Conservation (phyloP, 2,797 vertebrate species). For the Manis pentadactyla region DNA sequence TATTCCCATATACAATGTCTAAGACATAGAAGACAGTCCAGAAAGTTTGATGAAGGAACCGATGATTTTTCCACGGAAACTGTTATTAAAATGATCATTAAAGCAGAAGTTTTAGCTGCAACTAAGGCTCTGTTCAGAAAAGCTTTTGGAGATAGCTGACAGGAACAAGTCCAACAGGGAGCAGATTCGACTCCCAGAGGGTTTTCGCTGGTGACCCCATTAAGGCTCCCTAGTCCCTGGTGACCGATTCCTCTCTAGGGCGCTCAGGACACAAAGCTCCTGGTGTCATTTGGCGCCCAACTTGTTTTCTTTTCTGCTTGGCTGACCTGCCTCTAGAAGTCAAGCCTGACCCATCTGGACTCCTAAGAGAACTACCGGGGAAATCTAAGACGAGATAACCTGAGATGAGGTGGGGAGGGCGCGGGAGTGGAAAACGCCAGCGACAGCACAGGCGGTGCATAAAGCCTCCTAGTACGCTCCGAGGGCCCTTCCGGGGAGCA, state of each 20-base stretch:
- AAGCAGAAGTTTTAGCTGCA: neutral
- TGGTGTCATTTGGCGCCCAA: conserved; percentile 15
- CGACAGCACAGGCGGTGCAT: neutral
- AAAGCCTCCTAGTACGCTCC: neutral
- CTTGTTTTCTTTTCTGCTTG: conserved; percentile 51
- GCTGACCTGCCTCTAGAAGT: conserved; percentile 14
- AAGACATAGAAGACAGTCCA: neutral
- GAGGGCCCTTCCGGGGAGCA: neutral
- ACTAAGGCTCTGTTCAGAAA: neutral
- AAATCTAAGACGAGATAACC: conserved; percentile 2
- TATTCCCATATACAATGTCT: neutral
- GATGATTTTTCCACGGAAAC: neutral
- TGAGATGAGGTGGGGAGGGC: neutral
- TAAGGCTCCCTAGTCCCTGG: neutral
- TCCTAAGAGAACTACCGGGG: conserved; percentile 4
- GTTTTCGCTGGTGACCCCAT: neutral
- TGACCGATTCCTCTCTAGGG: neutral
- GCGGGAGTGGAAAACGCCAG: neutral
- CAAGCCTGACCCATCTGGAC: neutral
- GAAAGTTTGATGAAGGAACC: neutral
- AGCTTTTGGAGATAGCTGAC: neutral
- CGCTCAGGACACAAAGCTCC: conserved; percentile 16
- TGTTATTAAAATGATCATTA: neutral
- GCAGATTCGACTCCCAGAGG: neutral
- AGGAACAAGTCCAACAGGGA: neutral